Percentiles rank a stretch among this genome's conserved stretches.
Conservation (phyloP, 2,113 vertebrate species). For the Zonotrichia leucophrys region DNA sequence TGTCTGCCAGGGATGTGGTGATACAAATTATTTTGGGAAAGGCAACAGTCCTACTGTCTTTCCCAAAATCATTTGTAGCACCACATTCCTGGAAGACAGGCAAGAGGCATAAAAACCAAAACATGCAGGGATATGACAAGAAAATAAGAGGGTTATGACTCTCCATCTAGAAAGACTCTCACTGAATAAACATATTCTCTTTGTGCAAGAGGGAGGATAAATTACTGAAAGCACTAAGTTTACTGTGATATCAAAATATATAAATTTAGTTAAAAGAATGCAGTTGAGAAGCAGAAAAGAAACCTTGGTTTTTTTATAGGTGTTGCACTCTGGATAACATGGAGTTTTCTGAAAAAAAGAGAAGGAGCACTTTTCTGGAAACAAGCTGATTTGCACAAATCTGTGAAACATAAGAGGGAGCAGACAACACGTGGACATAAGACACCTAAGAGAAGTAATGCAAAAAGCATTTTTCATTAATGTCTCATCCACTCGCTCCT, state of each 20-base stretch:
- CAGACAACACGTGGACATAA: rapidly evolving
- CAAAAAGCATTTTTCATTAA: neutral
- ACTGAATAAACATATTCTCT: neutral
- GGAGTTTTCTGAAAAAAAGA: neutral
- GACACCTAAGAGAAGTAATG: neutral
- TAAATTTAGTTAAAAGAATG: neutral
- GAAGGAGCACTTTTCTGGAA: neutral
- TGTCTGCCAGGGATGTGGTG: neutral
- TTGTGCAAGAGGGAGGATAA: neutral
- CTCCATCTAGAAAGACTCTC: neutral
- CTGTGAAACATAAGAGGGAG: neutral
- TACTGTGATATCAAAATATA: neutral
- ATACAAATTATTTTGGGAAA: neutral
- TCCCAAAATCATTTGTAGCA: neutral
- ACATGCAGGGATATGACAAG: neutral
- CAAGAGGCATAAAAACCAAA: neutral
- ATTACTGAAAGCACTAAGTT: neutral
- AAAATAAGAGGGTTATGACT: neutral
- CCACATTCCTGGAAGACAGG: neutral
- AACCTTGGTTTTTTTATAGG: neutral
- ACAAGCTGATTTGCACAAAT: neutral
- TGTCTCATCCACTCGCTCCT: neutral
- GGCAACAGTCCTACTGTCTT: neutral
- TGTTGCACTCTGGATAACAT: neutral
- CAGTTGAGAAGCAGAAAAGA: neutral